Evolutionary conservation across 2,888 invertebrate genomes (phyloP).

Genomic region (Scaeva pyrastri): DNA sequence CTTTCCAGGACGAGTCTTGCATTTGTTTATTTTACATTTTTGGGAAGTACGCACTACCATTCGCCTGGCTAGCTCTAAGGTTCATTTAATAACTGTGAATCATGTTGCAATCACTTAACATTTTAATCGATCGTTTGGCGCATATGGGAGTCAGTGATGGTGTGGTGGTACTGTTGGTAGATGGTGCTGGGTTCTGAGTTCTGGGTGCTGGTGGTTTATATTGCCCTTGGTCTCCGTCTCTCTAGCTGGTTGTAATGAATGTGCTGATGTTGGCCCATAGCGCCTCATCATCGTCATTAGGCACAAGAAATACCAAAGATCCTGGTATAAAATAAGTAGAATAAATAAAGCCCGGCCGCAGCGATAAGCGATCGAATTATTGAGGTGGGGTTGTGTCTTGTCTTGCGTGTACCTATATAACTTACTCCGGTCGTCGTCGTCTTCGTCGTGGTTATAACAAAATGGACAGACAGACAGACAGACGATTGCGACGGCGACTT

Average conservation of each 20-base stretch:
- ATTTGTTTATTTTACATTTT: slow-evolving; percentile 68
- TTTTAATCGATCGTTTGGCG: slow-evolving; percentile 71
- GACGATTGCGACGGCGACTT: background rate
- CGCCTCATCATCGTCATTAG: slow-evolving; percentile 68
- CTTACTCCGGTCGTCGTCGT: slow-evolving; percentile 17
- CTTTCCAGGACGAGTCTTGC: slow-evolving; percentile 58
- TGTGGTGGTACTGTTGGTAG: slow-evolving; percentile 22
- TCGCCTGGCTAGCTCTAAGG: slow-evolving; percentile 40
- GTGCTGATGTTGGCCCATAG: slow-evolving; percentile 57
- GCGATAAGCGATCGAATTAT: slow-evolving; percentile 72
- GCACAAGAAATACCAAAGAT: slow-evolving; percentile 42
- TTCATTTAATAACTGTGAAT: slow-evolving; percentile 75
- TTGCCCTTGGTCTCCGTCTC: background rate
- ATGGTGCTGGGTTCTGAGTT: no score
- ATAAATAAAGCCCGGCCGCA: slow-evolving; percentile 61
- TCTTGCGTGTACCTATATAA: slow-evolving; percentile 22
- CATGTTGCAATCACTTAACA: slow-evolving; percentile 75
- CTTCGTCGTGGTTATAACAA: slow-evolving; percentile 5
- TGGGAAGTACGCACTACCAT: slow-evolving; percentile 64
- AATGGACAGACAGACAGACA: slow-evolving; percentile 14
- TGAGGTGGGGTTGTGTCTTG: slow-evolving; percentile 62
- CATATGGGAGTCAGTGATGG: slow-evolving; percentile 18
- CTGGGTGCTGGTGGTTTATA: slow-evolving; percentile 32
- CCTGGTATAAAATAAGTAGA: slow-evolving; percentile 57
- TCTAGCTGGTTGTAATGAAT: slow-evolving; percentile 23